Percentiles rank a stretch among this genome's conserved stretches.
These are phyloP conservation scores for Tenthredo notha DNA, from an alignment of 2,888 invertebrate species.

Conservation along the genomic window DNA sequence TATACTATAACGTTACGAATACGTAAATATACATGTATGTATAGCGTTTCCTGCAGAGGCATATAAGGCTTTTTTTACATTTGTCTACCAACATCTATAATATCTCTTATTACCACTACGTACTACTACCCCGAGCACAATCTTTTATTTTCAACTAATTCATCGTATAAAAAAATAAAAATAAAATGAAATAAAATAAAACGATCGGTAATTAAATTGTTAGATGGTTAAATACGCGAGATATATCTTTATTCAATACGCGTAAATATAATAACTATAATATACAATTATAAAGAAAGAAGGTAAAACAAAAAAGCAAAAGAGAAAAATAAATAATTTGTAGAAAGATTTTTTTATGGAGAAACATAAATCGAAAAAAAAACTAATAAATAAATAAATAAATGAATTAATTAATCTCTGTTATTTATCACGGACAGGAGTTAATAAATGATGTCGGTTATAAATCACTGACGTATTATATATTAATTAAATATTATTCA, in stretches of 20 bases:
- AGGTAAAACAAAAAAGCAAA: neutral
- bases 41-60: neutral
- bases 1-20: neutral
- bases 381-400: no score
- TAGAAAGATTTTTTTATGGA: constrained; percentile 59
- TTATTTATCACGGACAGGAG: constrained; percentile 11
- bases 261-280: neutral
- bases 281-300: neutral
- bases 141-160: neutral
- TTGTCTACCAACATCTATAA: neutral
- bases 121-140: constrained; percentile 15
- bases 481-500: constrained; percentile 24
- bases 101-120: neutral
- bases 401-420: neutral
- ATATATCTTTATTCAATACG: neutral
- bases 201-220: neutral
- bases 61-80: constrained; percentile 29
- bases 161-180: neutral
- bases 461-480: constrained; percentile 20
- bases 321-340: constrained; percentile 52
- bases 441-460: constrained; percentile 10
- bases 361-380: constrained; percentile 16
- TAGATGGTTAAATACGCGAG: neutral
- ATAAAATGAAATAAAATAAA: neutral
- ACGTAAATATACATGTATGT: neutral